These are phyloP conservation scores for Euura saliciscinereae DNA, from an alignment of 1,140 invertebrate genomes.

Conservation along the genomic window DNA sequence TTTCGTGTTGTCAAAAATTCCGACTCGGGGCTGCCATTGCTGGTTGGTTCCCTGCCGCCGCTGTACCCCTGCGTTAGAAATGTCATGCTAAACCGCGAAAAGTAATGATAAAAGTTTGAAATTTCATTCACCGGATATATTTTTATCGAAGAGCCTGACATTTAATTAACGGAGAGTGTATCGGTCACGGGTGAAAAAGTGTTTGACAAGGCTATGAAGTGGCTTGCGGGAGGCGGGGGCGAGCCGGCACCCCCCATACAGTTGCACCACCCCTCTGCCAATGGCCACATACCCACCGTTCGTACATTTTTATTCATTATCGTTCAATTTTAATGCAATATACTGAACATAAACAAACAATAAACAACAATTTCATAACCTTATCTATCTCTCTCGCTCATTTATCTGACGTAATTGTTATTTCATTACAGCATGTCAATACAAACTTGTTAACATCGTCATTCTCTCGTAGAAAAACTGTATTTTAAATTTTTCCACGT, in stretches of 20 bases:
- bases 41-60: conserved; percentile 1
- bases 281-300: conserved; percentile 57
- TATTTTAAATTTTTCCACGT: conserved; percentile 16
- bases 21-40: not conserved
- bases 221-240: conserved; percentile 54
- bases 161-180: not conserved
- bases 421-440: not conserved
- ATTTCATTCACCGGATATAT: not conserved
- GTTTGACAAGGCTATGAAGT: conserved; percentile 47
- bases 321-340: too few species aligned
- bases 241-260: conserved; percentile 60
- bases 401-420: not conserved
- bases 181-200: not conserved
- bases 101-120: not conserved
- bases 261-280: conserved; percentile 55
- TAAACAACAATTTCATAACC: not conserved
- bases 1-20: conserved; percentile 7
- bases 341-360: not conserved
- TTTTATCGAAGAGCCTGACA: too few species aligned
- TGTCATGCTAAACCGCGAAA: conserved; percentile 1
- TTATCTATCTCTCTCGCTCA: not conserved
- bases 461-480: not conserved
- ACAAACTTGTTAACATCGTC: not conserved
- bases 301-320: conserved; percentile 13
- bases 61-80: not conserved